Evolutionary conservation across 2,113 vertebrate species (phyloP), one percentile per base, ranked within the genome.

Genomic region (Syngnathus typhle): DNA sequence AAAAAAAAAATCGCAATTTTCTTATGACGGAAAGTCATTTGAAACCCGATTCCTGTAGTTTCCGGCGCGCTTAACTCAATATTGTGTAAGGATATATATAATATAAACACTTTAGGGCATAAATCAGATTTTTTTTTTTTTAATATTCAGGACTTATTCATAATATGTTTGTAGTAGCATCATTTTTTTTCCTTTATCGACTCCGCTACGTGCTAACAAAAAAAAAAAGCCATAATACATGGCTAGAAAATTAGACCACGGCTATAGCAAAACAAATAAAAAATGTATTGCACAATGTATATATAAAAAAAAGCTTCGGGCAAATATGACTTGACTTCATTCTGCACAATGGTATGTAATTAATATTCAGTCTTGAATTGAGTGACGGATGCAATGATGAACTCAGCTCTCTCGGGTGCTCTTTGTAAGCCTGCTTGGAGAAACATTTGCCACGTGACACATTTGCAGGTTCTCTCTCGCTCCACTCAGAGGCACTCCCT

Each of bases 401-500:
- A 62, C 21, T n/a, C 18, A 19, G 18, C 19, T 37, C 38, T 38
- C n/a, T 27, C n/a, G 41, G 65, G 13, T 4, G 27, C 13, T 56
- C 64, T 3, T 43, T 60, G 70, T 23, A 61, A 77, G 65, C 63
- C 77, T 65, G 75, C 73, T 65, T 66, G 56, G 78, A 8, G 39
- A 44, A n/a, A 55, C 23, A 55, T 66, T 67, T 36, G 55, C 23
- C 72, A 60, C 70, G 77, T 72, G 81, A 46, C 39, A 46, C 16
- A 41, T 44, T 61, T 23, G 38, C 60, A 61, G 60, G 60, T 61
- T 61, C 38, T 61, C 10, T 61, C 38, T 61, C 10, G 5, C 38
- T 61, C 39, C 60, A 62, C 39, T 46, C 41, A 44, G 84, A 91
- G 90, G 88, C 87, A 88, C 88, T 87, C 82, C 85, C 81, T 88